Evolutionary conservation across 2,113 vertebrate species (phyloP), one percentile per base, ranked within the genome.

Genomic region (Petromus typicus): DNA sequence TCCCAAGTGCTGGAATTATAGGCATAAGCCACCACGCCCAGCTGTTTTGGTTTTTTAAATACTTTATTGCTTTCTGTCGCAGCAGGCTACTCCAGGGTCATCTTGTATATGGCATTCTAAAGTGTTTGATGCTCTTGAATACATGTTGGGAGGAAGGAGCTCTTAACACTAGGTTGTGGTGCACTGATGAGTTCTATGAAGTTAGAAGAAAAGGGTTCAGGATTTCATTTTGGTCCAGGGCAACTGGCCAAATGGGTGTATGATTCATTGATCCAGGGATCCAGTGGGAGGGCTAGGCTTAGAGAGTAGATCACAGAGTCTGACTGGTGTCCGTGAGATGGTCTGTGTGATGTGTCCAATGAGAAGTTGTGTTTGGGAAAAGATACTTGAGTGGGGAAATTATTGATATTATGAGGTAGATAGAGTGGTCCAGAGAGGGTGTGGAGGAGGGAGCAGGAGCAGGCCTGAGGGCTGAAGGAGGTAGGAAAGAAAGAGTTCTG

Each of bases 151-250:
- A 20, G 48, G 32, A n/a, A 17, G 25, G 93, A 25, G 13, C 75
- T 78, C 0, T 59, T 48, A 43, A n/a, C 3, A 25, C 30, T 79
- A 54, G 17, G 13, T 43, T 6, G 10, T 75, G 40, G 22, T 14
- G 4, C 51, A 51, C 16, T 48, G 22, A 63, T 57, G 56, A 27
- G 22, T 86, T 96, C 91, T 92, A 51, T 23, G 76, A 96, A 80
- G 34, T 90, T 69, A 86, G 67, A 93, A 67, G 51, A 48, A 75
- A 82, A 20, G 30, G 9, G 13, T 71, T 27, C 10, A 32, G 82
- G 37, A 66, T 56, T 59, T 90, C 20, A 32, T 90, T 96, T 94
- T 71, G 85, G 43, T 80, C 56, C 40, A 91, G 48, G 57, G 45
- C 45, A 51, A 17, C 56, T 45, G n/a, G 56, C 80, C 32, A 27